Conservation (phyloP, 2,888 invertebrate genomes). For the Barypeithes pellucidus region DNA sequence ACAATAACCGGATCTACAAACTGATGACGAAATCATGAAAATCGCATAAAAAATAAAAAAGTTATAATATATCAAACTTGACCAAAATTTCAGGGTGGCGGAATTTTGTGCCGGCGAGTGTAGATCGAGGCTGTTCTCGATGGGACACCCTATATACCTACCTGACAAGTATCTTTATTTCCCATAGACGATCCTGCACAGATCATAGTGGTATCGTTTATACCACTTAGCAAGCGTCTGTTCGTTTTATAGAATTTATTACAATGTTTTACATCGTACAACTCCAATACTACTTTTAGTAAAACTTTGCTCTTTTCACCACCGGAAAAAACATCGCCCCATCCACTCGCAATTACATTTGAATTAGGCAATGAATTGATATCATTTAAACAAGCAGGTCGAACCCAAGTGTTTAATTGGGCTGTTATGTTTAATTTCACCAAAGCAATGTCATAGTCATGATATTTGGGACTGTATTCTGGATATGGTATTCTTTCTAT, state of each 20-base stretch:
- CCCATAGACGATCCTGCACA: constrained; percentile 73
- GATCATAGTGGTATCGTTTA: constrained; percentile 71
- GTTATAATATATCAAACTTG: too few species aligned
- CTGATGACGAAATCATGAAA: too few species aligned
- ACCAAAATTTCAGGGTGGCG: too few species aligned
- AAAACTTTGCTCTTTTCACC: constrained; percentile 66
- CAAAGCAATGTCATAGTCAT: constrained; percentile 73
- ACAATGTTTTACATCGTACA: constrained; percentile 67
- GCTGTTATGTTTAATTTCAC: constrained; percentile 67
- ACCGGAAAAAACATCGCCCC: constrained; percentile 69
- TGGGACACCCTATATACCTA: constrained; percentile 59
- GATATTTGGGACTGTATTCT: constrained; percentile 64
- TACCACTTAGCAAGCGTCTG: constrained; percentile 66
- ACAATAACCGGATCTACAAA: too few species aligned
- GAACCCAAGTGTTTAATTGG: constrained; percentile 66
- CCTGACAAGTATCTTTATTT: constrained; percentile 73
- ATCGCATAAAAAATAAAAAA: too few species aligned
- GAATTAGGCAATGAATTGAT: constrained; percentile 53
- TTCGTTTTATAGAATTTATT: constrained; percentile 60
- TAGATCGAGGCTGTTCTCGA: too few species aligned
- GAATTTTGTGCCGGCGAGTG: too few species aligned
- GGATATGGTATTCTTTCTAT: constrained; percentile 67
- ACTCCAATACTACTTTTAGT: constrained; percentile 72
- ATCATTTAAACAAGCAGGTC: constrained; percentile 71
- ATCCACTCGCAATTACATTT: constrained; percentile 70